A percentile compares a stretch with the other conserved stretches of the same genome.
Conservation (phyloP, 2,113 vertebrate genomes). For the Merops nubicus region DNA sequence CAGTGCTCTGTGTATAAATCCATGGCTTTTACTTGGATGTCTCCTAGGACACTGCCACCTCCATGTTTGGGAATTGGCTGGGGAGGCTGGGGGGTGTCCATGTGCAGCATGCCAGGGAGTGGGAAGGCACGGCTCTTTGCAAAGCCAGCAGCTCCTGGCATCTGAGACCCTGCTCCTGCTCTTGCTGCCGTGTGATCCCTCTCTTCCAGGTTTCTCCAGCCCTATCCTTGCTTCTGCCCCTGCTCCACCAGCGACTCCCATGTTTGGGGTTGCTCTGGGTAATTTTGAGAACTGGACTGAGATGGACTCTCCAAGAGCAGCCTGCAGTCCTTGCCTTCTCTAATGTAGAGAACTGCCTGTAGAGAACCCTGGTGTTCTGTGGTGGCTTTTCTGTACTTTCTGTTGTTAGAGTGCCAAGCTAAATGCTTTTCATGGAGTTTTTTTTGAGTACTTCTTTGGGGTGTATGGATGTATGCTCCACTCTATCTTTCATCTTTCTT, state of each 20-base stretch:
- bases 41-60: not conserved
- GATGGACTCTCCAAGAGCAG: not conserved
- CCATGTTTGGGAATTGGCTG: not conserved
- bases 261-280: not conserved
- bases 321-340: not conserved
- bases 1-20: not conserved
- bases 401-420: not conserved
- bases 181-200: not conserved
- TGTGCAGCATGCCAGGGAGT: fast-evolving
- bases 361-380: not conserved
- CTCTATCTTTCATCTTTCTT: not conserved
- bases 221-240: not conserved
- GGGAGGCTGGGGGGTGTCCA: not conserved
- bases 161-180: not conserved
- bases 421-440: not conserved
- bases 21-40: not conserved
- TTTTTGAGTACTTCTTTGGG: not conserved
- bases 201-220: not conserved
- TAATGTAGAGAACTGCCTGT: not conserved
- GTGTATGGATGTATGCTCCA: not conserved
- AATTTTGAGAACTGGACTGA: not conserved
- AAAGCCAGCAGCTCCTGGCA: fast-evolving
- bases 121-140: fast-evolving
- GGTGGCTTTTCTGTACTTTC: not conserved
- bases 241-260: not conserved